These are phyloP conservation scores for Drosophila picticornis DNA, from an alignment of 2,888 invertebrate species.

Conservation along the genomic window DNA sequence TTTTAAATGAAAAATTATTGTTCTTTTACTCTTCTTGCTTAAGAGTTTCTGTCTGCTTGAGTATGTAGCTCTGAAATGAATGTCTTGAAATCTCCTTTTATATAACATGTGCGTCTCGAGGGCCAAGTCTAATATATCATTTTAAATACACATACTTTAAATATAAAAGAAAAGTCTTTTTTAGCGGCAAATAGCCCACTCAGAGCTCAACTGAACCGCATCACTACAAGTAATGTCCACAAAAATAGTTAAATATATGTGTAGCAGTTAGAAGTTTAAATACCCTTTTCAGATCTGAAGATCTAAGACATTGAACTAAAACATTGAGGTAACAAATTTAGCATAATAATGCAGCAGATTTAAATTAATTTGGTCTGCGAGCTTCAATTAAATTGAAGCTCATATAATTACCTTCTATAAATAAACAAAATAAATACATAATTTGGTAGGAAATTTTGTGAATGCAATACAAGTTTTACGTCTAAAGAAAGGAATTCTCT, in stretches of 20 bases:
- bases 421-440: neutral
- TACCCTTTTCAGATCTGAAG: neutral
- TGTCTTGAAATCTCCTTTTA: neutral
- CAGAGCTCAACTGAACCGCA: constrained; percentile 18
- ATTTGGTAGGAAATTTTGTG: neutral
- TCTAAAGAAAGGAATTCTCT: neutral
- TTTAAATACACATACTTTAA: constrained; percentile 14
- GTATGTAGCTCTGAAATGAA: neutral
- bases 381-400: neutral
- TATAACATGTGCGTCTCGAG: neutral
- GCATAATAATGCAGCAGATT: neutral
- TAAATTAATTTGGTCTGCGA: neutral
- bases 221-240: constrained; percentile 42
- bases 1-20: neutral
- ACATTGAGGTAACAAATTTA: neutral
- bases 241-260: neutral
- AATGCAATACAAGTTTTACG: neutral
- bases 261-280: neutral
- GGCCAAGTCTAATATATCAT: constrained; percentile 1
- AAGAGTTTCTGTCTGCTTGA: neutral
- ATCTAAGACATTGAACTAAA: too few relatives aligned
- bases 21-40: too few relatives aligned
- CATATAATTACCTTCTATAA: neutral
- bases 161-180: constrained; percentile 5
- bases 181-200: constrained; percentile 40